These are phyloP conservation scores for Agrotis puta DNA, from an alignment of 2,888 invertebrate genomes.

Conservation along the genomic window DNA sequence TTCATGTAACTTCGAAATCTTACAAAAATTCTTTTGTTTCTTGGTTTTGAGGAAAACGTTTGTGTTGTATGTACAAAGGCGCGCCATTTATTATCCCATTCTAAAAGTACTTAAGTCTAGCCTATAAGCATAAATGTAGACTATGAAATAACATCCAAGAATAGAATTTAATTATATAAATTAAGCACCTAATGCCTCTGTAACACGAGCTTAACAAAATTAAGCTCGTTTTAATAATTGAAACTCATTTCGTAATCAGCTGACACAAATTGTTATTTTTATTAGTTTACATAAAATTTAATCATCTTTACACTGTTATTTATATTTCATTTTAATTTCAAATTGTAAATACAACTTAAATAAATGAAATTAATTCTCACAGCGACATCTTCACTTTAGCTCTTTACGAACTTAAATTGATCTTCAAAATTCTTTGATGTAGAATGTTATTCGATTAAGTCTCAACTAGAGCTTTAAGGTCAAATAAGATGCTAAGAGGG, in stretches of 20 bases:
- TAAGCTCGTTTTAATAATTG: not conserved
- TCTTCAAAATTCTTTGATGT: not conserved
- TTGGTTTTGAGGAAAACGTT: not conserved
- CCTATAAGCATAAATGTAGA: not conserved
- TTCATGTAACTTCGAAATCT: not conserved
- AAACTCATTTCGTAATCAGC: conserved; percentile 1
- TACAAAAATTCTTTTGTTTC: conserved; percentile 3
- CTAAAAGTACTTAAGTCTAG: not conserved
- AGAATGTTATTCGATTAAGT: conserved; percentile 5
- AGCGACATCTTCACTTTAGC: not conserved
- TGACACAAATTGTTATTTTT: not conserved
- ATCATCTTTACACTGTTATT: not conserved
- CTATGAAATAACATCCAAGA: not conserved
- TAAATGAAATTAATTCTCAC: not conserved
- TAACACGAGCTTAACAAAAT: not conserved
- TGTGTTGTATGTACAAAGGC: not conserved
- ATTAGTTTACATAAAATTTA: conserved; percentile 4
- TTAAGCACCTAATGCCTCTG: not conserved
- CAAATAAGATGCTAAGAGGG: not conserved
- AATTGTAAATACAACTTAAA: not conserved
- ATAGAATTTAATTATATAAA: conserved; percentile 8
- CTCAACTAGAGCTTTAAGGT: conserved; percentile 3
- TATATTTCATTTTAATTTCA: not conserved
- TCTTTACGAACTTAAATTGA: not conserved
- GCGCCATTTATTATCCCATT: not conserved